phyloP scores from a whole-genome alignment of 2,888 invertebrate genomes.

The Nudaria mundana region DNA sequence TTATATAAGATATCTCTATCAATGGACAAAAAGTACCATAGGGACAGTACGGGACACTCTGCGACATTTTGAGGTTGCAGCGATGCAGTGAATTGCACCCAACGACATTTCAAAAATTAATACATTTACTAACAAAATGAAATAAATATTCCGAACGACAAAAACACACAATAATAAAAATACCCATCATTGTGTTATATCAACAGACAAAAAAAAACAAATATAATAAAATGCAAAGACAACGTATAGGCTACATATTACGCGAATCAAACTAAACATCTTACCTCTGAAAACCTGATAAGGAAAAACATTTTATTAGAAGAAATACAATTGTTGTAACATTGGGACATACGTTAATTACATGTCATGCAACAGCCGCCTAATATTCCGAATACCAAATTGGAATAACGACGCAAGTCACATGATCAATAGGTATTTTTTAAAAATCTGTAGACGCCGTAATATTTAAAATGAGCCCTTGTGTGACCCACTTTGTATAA shows the following conservation, averaged over 20 bases:
- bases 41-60: too few species aligned
- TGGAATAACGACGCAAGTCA: too few species aligned
- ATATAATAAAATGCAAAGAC: slow-evolving; percentile 38
- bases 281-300: slow-evolving; percentile 76
- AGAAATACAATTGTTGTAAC: too few species aligned
- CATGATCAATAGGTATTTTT: too few species aligned
- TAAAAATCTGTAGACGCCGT: too few species aligned
- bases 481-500: too few species aligned
- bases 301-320: slow-evolving; percentile 53
- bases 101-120: too few species aligned
- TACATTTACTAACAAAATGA: slow-evolving; percentile 29
- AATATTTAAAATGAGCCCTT: too few species aligned
- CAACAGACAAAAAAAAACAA: slow-evolving; percentile 15
- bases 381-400: slow-evolving; percentile 34
- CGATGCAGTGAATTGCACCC: too few species aligned
- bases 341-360: slow-evolving; percentile 18
- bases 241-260: slow-evolving; percentile 48
- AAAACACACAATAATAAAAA: slow-evolving; percentile 20
- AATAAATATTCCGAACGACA: slow-evolving; percentile 21
- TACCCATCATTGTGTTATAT: slow-evolving; percentile 10
- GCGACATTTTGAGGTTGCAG: too few species aligned
- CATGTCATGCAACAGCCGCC: slow-evolving; percentile 11
- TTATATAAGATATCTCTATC: too few species aligned
- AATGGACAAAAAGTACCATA: too few species aligned
- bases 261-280: slow-evolving; percentile 62